Base-by-base conservation (phyloP, 2,113 vertebrate genomes). In the Cebidichthys violaceus region DNA sequence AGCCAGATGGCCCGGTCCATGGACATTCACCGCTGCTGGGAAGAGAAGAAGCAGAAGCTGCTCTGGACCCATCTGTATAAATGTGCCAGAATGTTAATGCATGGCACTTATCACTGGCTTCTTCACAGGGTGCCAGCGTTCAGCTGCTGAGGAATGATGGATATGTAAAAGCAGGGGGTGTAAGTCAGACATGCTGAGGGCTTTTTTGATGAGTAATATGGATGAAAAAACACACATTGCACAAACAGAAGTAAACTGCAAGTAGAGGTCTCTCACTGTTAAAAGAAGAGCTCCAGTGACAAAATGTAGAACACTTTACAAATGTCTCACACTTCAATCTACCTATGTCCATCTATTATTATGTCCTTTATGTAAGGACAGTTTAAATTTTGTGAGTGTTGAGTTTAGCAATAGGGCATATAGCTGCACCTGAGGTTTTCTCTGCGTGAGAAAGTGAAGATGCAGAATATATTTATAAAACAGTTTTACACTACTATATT, bases 1-100 rank as follows among this genome's bases (percentile, higher is more conserved):
- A 17, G 80, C 91, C 89, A 91, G 81, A 89, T 77, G 88, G 83
- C 86, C 75, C 29, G 6, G 80, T 50, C 85, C 74, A 65, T 13
- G 52, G 83, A 81, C 86, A 45, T 60, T 52, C 72, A 66, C 81
- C 50, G 76, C 85, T 78, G 81, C 78, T 80, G 86, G 81, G 83
- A 85, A 79, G 64, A 70, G 79, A 82, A 17, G 57, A 74, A 33
- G 66, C 64, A 60, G 85, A 77, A 75, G 65, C 60, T 84, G 82
- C 78, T 82, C 67, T 62, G 86, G 72, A 87, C 54, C 55, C 84
- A 76, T 85, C 80, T 77, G 60, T 67, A 75, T 74, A 82, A 85
- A 85, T 80, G 77, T 70, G 75, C 61, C 80, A 86, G 76, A 50
- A 79, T 83, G 82, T 81, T 86, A 89, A 86, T 80, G 72, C 73